Percentiles rank a stretch among this genome's conserved stretches.
phyloP scores from a whole-genome alignment of 2,888 invertebrate species.

The Melanostoma mellinum region DNA sequence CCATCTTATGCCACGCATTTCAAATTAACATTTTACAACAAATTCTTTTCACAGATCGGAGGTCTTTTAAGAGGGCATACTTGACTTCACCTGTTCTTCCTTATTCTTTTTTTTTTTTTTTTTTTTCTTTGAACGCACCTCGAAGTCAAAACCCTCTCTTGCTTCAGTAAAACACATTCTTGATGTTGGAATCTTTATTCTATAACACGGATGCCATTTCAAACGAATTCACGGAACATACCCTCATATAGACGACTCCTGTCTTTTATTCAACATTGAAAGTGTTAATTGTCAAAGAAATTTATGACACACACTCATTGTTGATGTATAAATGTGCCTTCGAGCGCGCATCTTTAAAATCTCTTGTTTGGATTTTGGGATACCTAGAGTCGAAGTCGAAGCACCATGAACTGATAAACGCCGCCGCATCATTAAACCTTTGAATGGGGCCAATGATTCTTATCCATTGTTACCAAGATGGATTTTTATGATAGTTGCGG shows the following conservation, averaged over 20 bases:
- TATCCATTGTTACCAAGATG: slow-evolving; percentile 16
- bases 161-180: slow-evolving; percentile 34
- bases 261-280: slow-evolving; percentile 39
- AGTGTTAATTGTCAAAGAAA: slow-evolving; percentile 70
- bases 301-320: slow-evolving; percentile 44
- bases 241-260: slow-evolving; percentile 25
- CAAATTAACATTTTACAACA: slow-evolving; percentile 66
- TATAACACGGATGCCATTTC: slow-evolving; percentile 40
- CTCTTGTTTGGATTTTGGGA: slow-evolving; percentile 19
- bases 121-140: neutral
- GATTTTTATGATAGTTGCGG: slow-evolving; percentile 62
- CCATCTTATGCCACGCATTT: slow-evolving; percentile 25
- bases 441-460: slow-evolving; percentile 65
- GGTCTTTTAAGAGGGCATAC: slow-evolving; percentile 9
- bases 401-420: slow-evolving; percentile 38
- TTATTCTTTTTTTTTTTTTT: slow-evolving; percentile 2
- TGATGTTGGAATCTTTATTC: slow-evolving; percentile 14
- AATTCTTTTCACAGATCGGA: slow-evolving; percentile 41
- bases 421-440: slow-evolving; percentile 68
- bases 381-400: neutral
- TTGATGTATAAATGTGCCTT: slow-evolving; percentile 19
- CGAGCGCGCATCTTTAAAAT: slow-evolving; percentile 46
- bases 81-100: slow-evolving; percentile 46
- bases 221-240: slow-evolving; percentile 54
- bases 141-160: slow-evolving; percentile 2